These are phyloP conservation scores for Andrena haemorrhoa DNA, from an alignment of 2,888 invertebrate species.

Conservation along the genomic window DNA sequence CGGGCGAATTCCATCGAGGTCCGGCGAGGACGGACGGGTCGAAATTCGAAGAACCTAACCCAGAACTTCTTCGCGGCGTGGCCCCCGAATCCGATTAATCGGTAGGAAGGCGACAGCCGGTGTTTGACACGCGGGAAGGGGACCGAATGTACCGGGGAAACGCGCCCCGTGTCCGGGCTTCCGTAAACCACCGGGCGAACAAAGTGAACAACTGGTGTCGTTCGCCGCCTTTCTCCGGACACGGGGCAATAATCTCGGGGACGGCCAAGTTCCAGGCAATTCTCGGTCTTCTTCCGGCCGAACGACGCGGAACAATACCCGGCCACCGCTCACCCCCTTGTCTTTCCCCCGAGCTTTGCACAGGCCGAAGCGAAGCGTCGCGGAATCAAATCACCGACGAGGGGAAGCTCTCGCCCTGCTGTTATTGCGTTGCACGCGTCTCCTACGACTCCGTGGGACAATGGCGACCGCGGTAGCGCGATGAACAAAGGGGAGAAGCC, in stretches of 20 bases:
- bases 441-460: slow-evolving; percentile 2
- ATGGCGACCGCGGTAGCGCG: background rate
- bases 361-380: background rate
- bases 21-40: background rate
- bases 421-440: background rate
- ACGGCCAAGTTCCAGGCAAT: slow-evolving; percentile 9
- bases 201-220: slow-evolving; percentile 25
- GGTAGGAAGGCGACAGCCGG: background rate
- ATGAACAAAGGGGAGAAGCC: too few species aligned
- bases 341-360: background rate
- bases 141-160: background rate
- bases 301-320: background rate
- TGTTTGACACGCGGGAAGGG: background rate
- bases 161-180: slow-evolving; percentile 25
- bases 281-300: background rate
- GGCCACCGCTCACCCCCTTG: background rate
- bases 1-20: background rate
- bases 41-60: background rate
- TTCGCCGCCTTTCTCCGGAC: slow-evolving; percentile 13
- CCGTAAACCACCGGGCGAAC: slow-evolving; percentile 35
- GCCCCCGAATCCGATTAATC: slow-evolving; percentile 28
- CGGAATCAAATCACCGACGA: slow-evolving; percentile 6
- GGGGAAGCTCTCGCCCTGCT: background rate
- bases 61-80: background rate
- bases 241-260: slow-evolving; percentile 36